A percentile compares a stretch with the other conserved stretches of the same genome.
These are phyloP conservation scores for Diloba caeruleocephala DNA, from an alignment of 2,888 invertebrate genomes.

Conservation along the genomic window DNA sequence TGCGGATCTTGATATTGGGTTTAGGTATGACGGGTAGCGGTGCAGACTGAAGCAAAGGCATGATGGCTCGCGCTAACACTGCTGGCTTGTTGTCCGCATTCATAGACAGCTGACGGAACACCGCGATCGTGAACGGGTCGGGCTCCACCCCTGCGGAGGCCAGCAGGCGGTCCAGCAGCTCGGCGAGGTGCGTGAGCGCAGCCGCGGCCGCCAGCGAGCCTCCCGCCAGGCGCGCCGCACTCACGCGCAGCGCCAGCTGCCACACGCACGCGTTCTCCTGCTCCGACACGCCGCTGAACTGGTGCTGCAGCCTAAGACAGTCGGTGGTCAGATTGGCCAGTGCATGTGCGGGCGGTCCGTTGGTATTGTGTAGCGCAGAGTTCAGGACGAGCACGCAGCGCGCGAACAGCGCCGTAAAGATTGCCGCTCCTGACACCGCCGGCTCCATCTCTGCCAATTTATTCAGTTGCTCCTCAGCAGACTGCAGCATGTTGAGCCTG, in stretches of 20 bases:
- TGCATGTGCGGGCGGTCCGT: constrained; percentile 75
- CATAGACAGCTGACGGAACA: constrained; percentile 93
- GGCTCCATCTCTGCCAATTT: constrained; percentile 94
- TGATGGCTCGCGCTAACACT: constrained; percentile 92
- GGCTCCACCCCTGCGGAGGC: constrained; percentile 89
- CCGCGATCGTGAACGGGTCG: constrained; percentile 94
- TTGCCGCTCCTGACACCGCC: constrained; percentile 93
- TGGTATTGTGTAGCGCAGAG: constrained; percentile 76
- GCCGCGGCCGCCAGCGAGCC: constrained; percentile 90
- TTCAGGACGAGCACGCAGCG: constrained; percentile 90
- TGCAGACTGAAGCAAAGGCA: constrained; percentile 93
- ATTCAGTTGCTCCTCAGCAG: constrained; percentile 91
- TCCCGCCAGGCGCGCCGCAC: constrained; percentile 93
- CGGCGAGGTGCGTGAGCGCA: constrained; percentile 77
- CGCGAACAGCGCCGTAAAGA: constrained; percentile 94
- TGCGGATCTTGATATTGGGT: constrained; percentile 92
- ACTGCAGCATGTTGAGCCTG: constrained; percentile 89
- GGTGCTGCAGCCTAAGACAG: constrained; percentile 93
- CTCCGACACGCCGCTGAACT: constrained; percentile 95
- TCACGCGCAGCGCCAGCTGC: constrained; percentile 92
- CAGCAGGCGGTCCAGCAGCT: constrained; percentile 75
- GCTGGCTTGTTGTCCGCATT: constrained; percentile 96
- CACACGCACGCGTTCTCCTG: constrained; percentile 94
- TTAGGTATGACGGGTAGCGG: constrained; percentile 91
- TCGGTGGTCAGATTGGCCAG: constrained; percentile 88